Evolutionary conservation across 2,888 invertebrate species (phyloP).

Genomic region (Dryadula phaetusa): DNA sequence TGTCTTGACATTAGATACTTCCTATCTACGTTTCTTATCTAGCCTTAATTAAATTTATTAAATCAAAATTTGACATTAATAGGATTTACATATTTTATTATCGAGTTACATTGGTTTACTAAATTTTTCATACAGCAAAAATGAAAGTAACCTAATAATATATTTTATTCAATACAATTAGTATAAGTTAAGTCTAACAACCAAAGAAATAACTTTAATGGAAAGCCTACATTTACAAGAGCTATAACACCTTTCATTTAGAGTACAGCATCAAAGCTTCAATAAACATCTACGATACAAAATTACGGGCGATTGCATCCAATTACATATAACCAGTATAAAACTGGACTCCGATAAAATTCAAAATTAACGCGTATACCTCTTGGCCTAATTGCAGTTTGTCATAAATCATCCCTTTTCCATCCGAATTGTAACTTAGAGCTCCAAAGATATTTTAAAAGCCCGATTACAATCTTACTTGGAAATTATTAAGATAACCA

Average conservation of each 20-base stretch:
- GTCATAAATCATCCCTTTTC: constrained; percentile 72
- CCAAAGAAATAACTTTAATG: neutral
- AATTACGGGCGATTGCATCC: constrained; percentile 58
- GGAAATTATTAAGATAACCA: constrained; percentile 2
- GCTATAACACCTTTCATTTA: constrained; percentile 20
- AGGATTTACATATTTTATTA: too few relatives aligned
- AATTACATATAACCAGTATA: constrained; percentile 56
- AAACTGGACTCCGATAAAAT: constrained; percentile 71
- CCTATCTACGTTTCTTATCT: too few relatives aligned
- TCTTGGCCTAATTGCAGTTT: constrained; percentile 70
- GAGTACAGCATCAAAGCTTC: constrained; percentile 56
- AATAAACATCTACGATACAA: constrained; percentile 56
- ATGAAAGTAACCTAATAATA: too few relatives aligned
- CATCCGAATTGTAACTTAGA: constrained; percentile 69
- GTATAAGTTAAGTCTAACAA: neutral
- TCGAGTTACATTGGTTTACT: too few relatives aligned
- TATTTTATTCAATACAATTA: neutral
- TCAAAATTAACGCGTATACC: constrained; percentile 74
- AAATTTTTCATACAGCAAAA: too few relatives aligned
- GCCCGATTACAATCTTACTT: constrained; percentile 49
- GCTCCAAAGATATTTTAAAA: constrained; percentile 47
- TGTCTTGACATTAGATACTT: too few relatives aligned
- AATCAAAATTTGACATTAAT: too few relatives aligned
- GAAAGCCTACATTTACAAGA: neutral
- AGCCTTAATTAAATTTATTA: too few relatives aligned